Base-by-base conservation (phyloP, 2,113 vertebrate species). In the Arizona elegans region DNA sequence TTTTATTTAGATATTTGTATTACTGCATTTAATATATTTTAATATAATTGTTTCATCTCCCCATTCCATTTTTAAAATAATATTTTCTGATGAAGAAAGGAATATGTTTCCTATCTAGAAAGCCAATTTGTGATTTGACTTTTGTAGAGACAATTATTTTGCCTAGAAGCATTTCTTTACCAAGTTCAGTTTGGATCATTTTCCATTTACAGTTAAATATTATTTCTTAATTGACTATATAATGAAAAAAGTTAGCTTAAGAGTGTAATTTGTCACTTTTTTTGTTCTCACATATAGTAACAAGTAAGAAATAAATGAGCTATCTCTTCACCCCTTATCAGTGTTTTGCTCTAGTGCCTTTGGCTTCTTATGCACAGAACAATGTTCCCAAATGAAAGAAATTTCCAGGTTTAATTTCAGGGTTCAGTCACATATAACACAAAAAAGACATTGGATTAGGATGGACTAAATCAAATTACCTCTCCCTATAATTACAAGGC, bases 21-120 rank as follows among this genome's bases (percentile, higher is more conserved):
- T 65, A 94, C 90, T 93, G 95, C 93, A 43, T 90, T 94, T 91
- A 58, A 94, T 43, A 81, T 81, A 81, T 81, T 81, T 81, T 81
- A 81, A 21, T 43, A 87, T 88, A 87, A 94, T 92, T 91, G 62
- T 90, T 93, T 94, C 91, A 85, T 52, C 90, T 55, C 54, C 33
- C n/a, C 26, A 24, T 52, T 21, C 52, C 58, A 56, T 13, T 43
- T 93, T 86, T 88, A 6, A 43, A 81, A 21, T 38, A 81, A 38
- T 81, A 81, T 43, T 81, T 81, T 43, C 33, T 43, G 17, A 43
- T 81, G n/a, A 81, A 81, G 38, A 92, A 56, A 24, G 8, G 56
- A 81, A 70, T 54, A 12, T 47, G 86, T 52, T 56, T 58, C 89
- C 91, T 93, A 91, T 21, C 11, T 15, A 50, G 87, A 89, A 85